phyloP scores from a whole-genome alignment of 2,797 vertebrate genomes.

The Phalloptychus januarius region DNA sequence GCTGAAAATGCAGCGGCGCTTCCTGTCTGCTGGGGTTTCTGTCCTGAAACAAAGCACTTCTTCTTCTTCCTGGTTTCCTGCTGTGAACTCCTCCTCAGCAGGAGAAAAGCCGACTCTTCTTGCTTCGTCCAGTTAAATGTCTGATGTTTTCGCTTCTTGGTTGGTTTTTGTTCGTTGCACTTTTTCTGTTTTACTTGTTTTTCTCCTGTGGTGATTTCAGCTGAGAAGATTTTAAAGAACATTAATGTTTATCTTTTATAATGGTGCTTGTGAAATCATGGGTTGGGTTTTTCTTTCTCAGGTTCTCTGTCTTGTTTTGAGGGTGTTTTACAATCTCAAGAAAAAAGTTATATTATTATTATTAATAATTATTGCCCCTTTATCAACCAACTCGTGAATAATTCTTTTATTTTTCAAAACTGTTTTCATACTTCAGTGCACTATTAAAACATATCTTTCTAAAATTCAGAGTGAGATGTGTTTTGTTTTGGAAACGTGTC shows the following conservation, averaged over 20 bases:
- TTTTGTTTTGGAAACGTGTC: background rate
- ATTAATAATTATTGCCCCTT: conserved; percentile 3
- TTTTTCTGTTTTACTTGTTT: background rate
- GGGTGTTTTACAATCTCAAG: conserved; percentile 39
- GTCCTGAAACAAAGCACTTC: no score
- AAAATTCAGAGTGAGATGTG: conserved; percentile 14
- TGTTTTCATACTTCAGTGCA: conserved; percentile 66
- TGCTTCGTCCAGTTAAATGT: conserved; percentile 27
- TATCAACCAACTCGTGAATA: conserved; percentile 49
- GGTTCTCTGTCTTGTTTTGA: conserved; percentile 58
- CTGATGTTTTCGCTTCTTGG: conserved; percentile 2
- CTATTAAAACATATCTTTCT: conserved; percentile 70
- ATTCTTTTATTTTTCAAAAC: conserved; percentile 39
- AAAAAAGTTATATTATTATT: conserved; percentile 12
- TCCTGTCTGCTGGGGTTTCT: no score
- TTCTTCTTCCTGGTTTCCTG: no score
- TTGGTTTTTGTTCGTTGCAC: conserved; percentile 24
- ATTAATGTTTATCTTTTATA: conserved; percentile 26
- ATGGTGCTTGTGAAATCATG: conserved; percentile 58
- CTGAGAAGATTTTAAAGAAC: conserved; percentile 8
- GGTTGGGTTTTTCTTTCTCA: conserved; percentile 60
- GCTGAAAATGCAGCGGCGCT: no score
- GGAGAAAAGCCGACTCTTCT: conserved; percentile 27
- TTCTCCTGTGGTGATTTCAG: conserved; percentile 12
- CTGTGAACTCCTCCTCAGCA: background rate